Evolutionary conservation across 2,888 invertebrate species (phyloP).

Genomic region (Lasioglossum calceatum): DNA sequence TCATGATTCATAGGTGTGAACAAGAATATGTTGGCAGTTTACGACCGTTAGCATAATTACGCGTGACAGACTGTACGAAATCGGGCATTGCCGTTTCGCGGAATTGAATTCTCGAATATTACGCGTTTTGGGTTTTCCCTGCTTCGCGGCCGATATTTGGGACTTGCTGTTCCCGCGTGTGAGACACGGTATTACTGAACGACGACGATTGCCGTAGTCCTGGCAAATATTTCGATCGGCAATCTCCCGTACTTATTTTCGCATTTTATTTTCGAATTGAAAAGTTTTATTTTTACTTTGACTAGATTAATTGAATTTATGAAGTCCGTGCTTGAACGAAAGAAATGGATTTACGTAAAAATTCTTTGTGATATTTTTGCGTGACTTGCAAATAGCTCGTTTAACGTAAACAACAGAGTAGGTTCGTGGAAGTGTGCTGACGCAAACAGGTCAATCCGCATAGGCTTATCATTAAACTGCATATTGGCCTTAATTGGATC

Average conservation of each 20-base stretch:
- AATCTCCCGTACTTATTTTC: not conserved
- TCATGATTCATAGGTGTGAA: slow-evolving; percentile 37
- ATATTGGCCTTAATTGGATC: slow-evolving; percentile 18
- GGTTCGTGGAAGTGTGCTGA: not conserved
- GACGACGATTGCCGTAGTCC: not conserved
- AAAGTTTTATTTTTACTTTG: not conserved
- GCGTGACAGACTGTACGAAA: slow-evolving; percentile 5
- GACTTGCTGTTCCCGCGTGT: not conserved
- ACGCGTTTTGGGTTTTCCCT: not conserved
- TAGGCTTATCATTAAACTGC: slow-evolving; percentile 10
- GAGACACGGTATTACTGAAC: not conserved
- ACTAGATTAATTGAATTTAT: not conserved
- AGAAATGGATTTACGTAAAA: not conserved
- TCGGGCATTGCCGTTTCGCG: slow-evolving; percentile 12
- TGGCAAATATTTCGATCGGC: not conserved
- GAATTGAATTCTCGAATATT: slow-evolving; percentile 5
- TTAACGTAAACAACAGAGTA: not conserved
- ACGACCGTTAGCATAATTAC: slow-evolving; percentile 23
- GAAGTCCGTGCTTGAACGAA: not conserved
- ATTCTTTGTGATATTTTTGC: not conserved
- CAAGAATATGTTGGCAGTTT: slow-evolving; percentile 7
- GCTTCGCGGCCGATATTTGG: not conserved
- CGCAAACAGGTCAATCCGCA: not conserved
- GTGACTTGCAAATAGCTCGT: not conserved
- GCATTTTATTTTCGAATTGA: not conserved